phyloP scores from a whole-genome alignment of 2,113 vertebrate genomes.

The Parus major region DNA sequence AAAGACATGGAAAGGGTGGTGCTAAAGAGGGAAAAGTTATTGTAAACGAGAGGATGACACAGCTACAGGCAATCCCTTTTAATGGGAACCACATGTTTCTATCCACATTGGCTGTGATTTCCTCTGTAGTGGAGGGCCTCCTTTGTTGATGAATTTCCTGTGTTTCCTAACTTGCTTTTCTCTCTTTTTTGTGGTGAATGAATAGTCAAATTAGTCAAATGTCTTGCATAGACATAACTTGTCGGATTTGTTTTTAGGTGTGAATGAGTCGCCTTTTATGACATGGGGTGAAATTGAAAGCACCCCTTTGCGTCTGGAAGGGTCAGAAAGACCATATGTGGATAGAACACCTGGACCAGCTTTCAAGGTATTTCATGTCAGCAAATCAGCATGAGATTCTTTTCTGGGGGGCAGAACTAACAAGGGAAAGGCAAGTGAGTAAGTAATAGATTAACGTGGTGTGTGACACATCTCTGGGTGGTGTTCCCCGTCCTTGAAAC shows the following conservation, averaged over 20 bases:
- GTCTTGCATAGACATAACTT: background rate
- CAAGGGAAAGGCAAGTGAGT: background rate
- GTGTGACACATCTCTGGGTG: background rate
- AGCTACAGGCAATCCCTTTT: background rate
- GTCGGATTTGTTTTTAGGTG: slow-evolving; percentile 69
- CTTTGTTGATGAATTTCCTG: background rate
- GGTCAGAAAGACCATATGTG: slow-evolving; percentile 86
- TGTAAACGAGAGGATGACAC: background rate
- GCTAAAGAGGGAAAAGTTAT: background rate
- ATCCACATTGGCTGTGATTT: background rate
- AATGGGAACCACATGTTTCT: background rate
- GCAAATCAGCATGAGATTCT: background rate
- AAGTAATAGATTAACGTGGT: background rate
- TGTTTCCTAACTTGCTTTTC: background rate
- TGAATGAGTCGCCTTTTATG: slow-evolving; percentile 93
- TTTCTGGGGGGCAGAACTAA: background rate
- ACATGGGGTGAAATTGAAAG: slow-evolving; percentile 98
- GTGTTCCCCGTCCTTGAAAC: background rate
- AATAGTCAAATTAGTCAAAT: background rate
- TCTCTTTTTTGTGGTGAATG: background rate
- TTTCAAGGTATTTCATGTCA: slow-evolving; percentile 85
- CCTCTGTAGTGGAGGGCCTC: background rate
- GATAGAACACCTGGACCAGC: slow-evolving; percentile 94
- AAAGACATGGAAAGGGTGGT: background rate
- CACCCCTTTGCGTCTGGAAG: slow-evolving; percentile 91